A percentile compares a stretch with the other conserved stretches of the same genome.
phyloP scores from a whole-genome alignment of 2,797 vertebrate species.

The Pipistrellus pygmaeus region DNA sequence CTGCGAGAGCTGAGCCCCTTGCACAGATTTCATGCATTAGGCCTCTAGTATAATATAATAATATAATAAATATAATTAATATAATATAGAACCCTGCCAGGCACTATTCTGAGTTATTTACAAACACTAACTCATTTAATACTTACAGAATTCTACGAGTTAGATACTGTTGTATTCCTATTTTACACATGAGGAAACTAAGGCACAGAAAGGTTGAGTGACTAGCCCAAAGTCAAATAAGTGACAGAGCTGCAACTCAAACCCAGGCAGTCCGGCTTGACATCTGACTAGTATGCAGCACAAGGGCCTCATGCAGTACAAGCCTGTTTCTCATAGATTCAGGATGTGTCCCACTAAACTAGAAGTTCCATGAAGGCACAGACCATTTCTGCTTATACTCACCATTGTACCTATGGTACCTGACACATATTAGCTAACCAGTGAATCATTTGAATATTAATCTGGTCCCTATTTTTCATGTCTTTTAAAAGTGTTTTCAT shows the following conservation, averaged over 20 bases:
- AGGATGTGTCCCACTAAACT: not conserved
- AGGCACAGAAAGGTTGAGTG: not conserved
- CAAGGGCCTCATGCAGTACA: not conserved
- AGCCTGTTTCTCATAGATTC: not conserved
- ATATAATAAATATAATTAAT: too few species aligned
- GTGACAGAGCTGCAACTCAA: not conserved
- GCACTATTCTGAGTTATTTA: not conserved
- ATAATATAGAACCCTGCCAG: not conserved
- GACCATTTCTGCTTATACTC: not conserved
- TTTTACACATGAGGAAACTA: not conserved
- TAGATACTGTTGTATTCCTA: not conserved
- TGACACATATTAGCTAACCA: not conserved
- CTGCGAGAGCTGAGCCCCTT: too few species aligned
- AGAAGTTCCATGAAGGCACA: not conserved
- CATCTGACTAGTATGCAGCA: accelerated
- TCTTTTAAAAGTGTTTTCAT: not conserved
- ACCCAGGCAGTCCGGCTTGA: not conserved
- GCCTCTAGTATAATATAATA: too few species aligned
- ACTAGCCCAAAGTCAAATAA: not conserved
- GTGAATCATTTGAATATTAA: not conserved
- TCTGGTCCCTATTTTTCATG: not conserved
- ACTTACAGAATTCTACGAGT: not conserved
- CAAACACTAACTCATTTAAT: not conserved
- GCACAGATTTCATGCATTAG: too few species aligned
- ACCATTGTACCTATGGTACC: not conserved